Evolutionary conservation across 2,113 vertebrate species (phyloP), one percentile per base, ranked within the genome.

Genomic region (Prionailurus bengalensis): DNA sequence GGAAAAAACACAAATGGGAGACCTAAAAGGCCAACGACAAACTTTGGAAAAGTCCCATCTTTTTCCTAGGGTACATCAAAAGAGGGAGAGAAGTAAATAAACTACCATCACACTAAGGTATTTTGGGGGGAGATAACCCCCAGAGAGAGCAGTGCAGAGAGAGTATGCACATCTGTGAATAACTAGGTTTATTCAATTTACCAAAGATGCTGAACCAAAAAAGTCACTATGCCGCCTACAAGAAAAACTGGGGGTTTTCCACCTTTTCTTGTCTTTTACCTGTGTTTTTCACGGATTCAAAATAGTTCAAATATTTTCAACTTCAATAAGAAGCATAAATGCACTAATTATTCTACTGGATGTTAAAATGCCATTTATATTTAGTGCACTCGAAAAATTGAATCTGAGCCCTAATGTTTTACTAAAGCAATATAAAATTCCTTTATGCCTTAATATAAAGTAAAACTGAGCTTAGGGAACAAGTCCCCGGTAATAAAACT

Each of bases 321-420:
- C 17, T 87, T 85, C 16, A 83, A 11, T 86, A 61, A 73, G 16
- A 83, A 7, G 4, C 14, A 80, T 91, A 85, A 86, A 92, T n/a
- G 13, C 42, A 86, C 39, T 29, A n/a, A 76, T 66, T 83, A 76
- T 84, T 73, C 63, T 48, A 70, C 63, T 42, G 58, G 16, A 79
- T 27, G 48, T 9, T 97, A 92, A 85, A 55, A 16, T 74, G 87
- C 61, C 53, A 80, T 86, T 83, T 76, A 73, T 39, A 78, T 85
- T 87, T 42, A 97, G 7, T 16, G 45, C 33, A 87, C 65, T 58
- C 90, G 70, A 94, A 90, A 97, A 95, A 51, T 10, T 70, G 15
- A 94, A 73, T 71, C 63, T 84, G 42, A 95, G n/a, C 6, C n/a
- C 39, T 82, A 74, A 71, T 68, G 87, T 82, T 86, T 42, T 82